A percentile compares a stretch with the other conserved stretches of the same genome.
Conservation (phyloP, 2,888 invertebrate species). For the Mythimna impura region DNA sequence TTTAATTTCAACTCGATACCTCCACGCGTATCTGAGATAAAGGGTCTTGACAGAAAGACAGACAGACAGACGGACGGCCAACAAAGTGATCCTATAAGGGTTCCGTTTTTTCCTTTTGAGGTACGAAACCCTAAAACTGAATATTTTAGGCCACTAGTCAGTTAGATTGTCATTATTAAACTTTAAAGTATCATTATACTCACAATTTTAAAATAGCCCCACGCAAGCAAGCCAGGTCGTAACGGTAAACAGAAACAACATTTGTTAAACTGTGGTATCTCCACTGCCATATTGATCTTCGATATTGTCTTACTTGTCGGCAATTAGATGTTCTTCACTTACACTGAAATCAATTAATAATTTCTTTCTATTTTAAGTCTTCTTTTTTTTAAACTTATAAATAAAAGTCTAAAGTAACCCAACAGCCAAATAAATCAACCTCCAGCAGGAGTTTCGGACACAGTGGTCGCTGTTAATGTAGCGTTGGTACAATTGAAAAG, state of each 20-base stretch:
- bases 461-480: background rate
- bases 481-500: background rate
- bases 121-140: no score
- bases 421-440: background rate
- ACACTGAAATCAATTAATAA: background rate
- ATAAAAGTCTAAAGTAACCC: background rate
- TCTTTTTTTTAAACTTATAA: background rate
- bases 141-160: background rate
- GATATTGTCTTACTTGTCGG: background rate
- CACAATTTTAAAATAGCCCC: constrained; percentile 62
- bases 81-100: no score
- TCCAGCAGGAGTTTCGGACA: background rate
- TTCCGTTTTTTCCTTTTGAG: no score
- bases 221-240: constrained; percentile 52
- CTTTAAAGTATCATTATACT: constrained; percentile 43
- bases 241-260: constrained; percentile 61
- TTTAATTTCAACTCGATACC: no score
- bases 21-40: no score
- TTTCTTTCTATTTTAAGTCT: background rate
- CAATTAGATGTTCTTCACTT: background rate
- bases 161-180: background rate
- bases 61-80: no score
- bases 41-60: no score
- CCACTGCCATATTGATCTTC: constrained; percentile 37
- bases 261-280: constrained; percentile 38